Conservation (phyloP, 2,797 vertebrate genomes). For the Leucoraja ocellata region DNA sequence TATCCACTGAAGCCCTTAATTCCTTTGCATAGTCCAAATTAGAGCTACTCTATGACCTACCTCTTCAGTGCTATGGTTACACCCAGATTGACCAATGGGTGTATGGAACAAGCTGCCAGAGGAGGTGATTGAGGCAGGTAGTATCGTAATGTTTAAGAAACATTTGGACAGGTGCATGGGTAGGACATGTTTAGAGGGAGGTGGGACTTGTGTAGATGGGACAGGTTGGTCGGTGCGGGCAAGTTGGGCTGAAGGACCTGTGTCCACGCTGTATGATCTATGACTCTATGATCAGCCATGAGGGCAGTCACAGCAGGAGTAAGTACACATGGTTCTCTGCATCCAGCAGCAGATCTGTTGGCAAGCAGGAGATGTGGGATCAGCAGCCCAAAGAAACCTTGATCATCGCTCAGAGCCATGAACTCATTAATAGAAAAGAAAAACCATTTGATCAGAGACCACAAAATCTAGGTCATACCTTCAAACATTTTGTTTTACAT, state of each 20-base stretch:
- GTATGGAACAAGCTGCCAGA: too few species aligned
- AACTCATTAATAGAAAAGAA: not conserved
- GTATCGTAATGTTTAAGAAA: too few species aligned
- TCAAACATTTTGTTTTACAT: slow-evolving; percentile 13
- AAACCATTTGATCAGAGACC: slow-evolving; percentile 16
- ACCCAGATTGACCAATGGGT: not conserved
- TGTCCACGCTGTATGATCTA: too few species aligned
- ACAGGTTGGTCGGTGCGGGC: too few species aligned
- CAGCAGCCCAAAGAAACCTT: not conserved
- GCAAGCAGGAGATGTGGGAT: not conserved
- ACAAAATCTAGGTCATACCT: not conserved
- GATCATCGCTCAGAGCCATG: not conserved
- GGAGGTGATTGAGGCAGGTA: too few species aligned
- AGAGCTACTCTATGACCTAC: not conserved
- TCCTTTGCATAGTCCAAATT: not conserved
- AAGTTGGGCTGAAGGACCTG: too few species aligned
- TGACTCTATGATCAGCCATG: too few species aligned
- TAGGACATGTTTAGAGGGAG: too few species aligned
- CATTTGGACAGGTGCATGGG: too few species aligned
- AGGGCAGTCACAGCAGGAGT: not conserved
- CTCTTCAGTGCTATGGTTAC: too few species aligned
- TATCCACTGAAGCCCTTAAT: not conserved
- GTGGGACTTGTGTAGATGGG: too few species aligned
- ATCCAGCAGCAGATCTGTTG: not conserved
- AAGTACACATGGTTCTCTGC: not conserved